A percentile compares a stretch with the other conserved stretches of the same genome.
These are phyloP conservation scores for Heterodera carotae DNA, from an alignment of 1,140 invertebrate genomes.

Conservation along the genomic window DNA sequence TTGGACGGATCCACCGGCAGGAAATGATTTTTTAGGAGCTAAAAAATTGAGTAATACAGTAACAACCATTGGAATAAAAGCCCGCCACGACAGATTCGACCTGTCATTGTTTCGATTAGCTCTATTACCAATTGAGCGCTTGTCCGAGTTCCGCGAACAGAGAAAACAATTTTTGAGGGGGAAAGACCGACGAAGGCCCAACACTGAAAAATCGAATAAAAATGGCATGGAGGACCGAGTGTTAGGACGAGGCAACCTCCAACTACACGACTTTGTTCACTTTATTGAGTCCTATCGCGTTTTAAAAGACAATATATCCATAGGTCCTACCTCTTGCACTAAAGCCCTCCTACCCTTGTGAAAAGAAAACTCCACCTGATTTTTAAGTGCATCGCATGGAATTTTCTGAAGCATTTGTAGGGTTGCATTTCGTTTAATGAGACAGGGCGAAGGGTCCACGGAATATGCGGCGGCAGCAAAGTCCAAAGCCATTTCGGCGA, in stretches of 20 bases:
- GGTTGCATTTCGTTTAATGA: conserved; percentile 39
- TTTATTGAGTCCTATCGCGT: no score
- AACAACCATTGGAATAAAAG: background rate
- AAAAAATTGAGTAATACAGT: background rate
- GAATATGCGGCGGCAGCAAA: conserved; percentile 53
- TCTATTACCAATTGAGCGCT: conserved; percentile 49
- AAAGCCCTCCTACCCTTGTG: background rate
- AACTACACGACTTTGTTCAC: no score
- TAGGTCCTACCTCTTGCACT: no score
- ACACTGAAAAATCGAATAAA: conserved; percentile 45
- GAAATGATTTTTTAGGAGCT: conserved; percentile 46
- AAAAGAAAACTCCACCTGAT: conserved; percentile 30
- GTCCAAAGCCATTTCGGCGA: conserved; percentile 50
- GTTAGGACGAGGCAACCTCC: no score
- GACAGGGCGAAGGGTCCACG: conserved; percentile 37
- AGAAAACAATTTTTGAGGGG: conserved; percentile 44
- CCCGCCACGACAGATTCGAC: background rate
- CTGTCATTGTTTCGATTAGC: conserved; percentile 54
- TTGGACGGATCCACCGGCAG: conserved; percentile 52
- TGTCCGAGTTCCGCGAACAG: conserved; percentile 46
- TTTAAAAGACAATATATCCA: no score
- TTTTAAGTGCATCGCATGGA: conserved; percentile 37
- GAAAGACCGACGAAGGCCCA: conserved; percentile 42
- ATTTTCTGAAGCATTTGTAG: conserved; percentile 34
- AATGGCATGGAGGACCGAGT: no score